A percentile compares a stretch with the other conserved stretches of the same genome.
These are phyloP conservation scores for Anoplolepis gracilipes DNA, from an alignment of 1,140 invertebrate species.

Conservation along the genomic window DNA sequence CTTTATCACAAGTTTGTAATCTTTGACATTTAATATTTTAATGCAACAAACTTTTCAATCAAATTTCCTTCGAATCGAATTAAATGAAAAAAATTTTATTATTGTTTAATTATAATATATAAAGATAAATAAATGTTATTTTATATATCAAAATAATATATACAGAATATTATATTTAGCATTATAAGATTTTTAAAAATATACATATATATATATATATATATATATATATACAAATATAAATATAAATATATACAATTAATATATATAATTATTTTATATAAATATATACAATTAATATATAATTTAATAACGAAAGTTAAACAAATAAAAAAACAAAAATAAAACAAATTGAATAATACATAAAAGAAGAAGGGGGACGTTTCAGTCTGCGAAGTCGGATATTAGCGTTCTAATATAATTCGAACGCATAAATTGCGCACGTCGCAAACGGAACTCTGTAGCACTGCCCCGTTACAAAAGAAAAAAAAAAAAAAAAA, in stretches of 20 bases:
- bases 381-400: background rate
- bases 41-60: background rate
- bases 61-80: background rate
- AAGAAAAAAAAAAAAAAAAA: background rate
- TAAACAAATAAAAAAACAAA: background rate
- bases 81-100: background rate
- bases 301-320: background rate
- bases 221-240: background rate
- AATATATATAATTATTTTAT: too few relatives aligned
- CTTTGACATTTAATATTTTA: background rate
- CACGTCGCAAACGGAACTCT: slow-evolving; percentile 20
- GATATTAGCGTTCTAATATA: background rate
- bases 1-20: slow-evolving; percentile 25
- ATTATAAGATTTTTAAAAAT: background rate
- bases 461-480: slow-evolving; percentile 17
- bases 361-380: background rate
- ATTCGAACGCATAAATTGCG: slow-evolving; percentile 19
- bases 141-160: too few relatives aligned
- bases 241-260: too few relatives aligned
- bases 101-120: background rate
- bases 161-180: background rate
- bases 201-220: background rate
- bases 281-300: background rate
- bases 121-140: too few relatives aligned
- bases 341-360: background rate